phyloP scores from a whole-genome alignment of 2,797 vertebrate genomes.

The Centropyge bicolor region DNA sequence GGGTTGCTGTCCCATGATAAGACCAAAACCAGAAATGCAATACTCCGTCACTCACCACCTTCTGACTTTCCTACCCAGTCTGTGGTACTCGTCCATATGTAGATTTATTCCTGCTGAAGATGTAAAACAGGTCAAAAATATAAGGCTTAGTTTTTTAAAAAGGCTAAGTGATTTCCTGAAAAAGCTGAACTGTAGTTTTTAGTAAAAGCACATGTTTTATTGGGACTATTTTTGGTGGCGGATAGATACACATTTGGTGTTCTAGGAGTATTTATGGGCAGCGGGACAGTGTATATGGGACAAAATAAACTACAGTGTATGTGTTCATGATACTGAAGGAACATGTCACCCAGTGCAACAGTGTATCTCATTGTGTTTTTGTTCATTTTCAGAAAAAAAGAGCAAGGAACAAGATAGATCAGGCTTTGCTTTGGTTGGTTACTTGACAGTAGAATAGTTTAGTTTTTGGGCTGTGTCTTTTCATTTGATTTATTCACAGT shows the following conservation, averaged over 20 bases:
- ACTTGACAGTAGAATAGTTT: not conserved
- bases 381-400: not conserved
- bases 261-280: not conserved
- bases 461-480: constrained; percentile 3
- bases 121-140: not conserved
- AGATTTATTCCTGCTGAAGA: not conserved
- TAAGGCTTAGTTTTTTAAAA: not conserved
- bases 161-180: not conserved
- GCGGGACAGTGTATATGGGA: not conserved
- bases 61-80: not conserved
- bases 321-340: not conserved
- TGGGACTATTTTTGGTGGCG: not conserved
- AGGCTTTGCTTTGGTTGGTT: not conserved
- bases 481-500: not conserved
- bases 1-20: not conserved
- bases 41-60: not conserved
- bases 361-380: not conserved
- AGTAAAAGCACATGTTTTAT: not conserved
- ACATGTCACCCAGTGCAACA: not conserved
- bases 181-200: not conserved
- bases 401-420: not conserved
- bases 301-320: not conserved
- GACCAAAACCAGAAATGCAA: not conserved
- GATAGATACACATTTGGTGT: constrained; percentile 1
- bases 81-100: not conserved